phyloP scores from a whole-genome alignment of 1,140 invertebrate genomes.

The Pomacea maculata region DNA sequence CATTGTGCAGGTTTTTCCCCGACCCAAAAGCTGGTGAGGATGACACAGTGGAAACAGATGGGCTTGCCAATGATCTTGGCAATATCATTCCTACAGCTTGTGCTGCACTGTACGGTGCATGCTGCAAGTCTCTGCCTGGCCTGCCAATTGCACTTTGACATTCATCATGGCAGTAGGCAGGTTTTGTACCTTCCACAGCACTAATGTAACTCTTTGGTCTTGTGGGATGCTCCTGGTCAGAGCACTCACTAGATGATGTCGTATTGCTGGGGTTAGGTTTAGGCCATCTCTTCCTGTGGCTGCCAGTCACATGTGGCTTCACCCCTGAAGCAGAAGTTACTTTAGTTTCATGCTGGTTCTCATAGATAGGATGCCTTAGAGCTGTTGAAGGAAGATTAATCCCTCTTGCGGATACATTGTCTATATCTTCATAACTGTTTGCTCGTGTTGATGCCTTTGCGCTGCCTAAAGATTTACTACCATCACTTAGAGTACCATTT shows the following conservation, averaged over 20 bases:
- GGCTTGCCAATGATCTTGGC: neutral
- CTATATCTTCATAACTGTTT: constrained; percentile 24
- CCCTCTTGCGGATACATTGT: constrained; percentile 10
- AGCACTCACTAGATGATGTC: constrained; percentile 2
- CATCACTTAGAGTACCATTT: too few relatives aligned
- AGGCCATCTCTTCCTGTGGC: constrained; percentile 21
- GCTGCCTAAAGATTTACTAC: neutral
- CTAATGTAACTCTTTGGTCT: constrained; percentile 32
- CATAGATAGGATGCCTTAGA: neutral
- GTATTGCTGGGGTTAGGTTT: constrained; percentile 21
- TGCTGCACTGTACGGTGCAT: neutral
- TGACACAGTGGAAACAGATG: neutral
- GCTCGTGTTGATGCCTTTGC: constrained; percentile 25
- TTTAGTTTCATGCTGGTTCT: constrained; percentile 5
- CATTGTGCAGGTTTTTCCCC: neutral
- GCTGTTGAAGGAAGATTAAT: too few relatives aligned
- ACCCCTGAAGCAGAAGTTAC: neutral
- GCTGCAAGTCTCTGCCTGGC: neutral
- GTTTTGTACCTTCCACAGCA: constrained; percentile 17
- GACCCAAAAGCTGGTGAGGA: neutral
- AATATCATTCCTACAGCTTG: neutral
- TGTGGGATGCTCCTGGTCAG: constrained; percentile 11
- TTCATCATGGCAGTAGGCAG: neutral
- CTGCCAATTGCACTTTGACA: neutral
- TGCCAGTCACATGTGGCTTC: neutral